phyloP scores from a whole-genome alignment of 2,888 invertebrate genomes.

The Leptopterna dolabrata region DNA sequence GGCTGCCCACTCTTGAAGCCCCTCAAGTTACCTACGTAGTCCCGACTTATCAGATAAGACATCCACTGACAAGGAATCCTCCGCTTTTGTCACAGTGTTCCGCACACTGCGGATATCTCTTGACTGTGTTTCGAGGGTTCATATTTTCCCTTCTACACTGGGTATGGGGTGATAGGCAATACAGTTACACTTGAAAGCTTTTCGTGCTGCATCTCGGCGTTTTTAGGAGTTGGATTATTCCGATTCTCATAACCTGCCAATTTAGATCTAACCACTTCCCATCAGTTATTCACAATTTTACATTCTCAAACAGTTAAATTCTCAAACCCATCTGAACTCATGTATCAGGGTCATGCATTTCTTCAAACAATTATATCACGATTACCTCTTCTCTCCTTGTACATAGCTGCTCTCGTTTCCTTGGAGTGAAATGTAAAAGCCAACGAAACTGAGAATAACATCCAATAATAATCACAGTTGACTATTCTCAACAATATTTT shows the following conservation, averaged over 20 bases:
- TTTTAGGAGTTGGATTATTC: not conserved
- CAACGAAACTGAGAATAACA: too few species aligned
- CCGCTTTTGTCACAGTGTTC: not conserved
- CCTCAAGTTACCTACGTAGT: constrained; percentile 1
- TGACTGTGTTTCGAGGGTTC: not conserved
- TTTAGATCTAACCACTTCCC: too few species aligned
- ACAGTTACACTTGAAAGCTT: constrained; percentile 1
- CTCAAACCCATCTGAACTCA: too few species aligned
- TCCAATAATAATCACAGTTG: too few species aligned
- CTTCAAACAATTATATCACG: too few species aligned
- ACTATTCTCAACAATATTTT: too few species aligned
- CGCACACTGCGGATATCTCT: not conserved
- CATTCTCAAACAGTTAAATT: too few species aligned
- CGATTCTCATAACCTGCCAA: not conserved
- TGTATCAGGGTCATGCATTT: too few species aligned
- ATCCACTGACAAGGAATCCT: not conserved
- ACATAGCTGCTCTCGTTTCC: too few species aligned
- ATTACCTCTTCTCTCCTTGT: too few species aligned
- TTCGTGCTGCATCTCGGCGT: constrained; percentile 16
- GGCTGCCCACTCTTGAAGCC: not conserved
- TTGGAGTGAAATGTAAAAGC: too few species aligned
- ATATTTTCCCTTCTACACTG: not conserved
- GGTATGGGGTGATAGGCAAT: constrained; percentile 5
- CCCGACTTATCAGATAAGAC: constrained; percentile 3
- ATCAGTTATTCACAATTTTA: too few species aligned